phyloP scores from a whole-genome alignment of 2,888 invertebrate genomes.

The Cantharis rustica region DNA sequence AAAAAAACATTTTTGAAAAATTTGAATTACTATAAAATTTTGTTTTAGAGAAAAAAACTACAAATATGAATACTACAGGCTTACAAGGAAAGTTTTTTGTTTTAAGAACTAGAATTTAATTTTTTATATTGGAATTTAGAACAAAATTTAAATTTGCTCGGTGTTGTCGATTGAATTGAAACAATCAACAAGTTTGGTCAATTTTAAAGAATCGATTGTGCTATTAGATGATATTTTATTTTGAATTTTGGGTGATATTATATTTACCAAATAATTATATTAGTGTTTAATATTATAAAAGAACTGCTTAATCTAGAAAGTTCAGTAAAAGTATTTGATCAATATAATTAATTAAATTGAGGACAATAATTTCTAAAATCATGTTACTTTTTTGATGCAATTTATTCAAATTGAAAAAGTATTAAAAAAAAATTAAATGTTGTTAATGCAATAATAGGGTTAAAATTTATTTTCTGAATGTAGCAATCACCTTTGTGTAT shows the following conservation, averaged over 20 bases:
- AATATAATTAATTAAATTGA: slow-evolving; percentile 1
- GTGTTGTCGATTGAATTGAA: neutral
- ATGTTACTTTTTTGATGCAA: neutral
- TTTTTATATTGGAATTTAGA: neutral
- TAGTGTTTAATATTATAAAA: neutral
- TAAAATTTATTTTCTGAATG: too few relatives aligned
- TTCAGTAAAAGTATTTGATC: slow-evolving; percentile 1
- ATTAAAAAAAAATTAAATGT: neutral
- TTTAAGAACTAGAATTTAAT: neutral
- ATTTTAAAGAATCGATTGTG: neutral
- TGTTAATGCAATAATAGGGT: neutral
- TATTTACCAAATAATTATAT: neutral
- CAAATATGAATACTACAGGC: neutral
- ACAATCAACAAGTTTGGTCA: neutral
- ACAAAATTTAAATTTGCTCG: neutral
- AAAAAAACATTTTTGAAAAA: too few relatives aligned
- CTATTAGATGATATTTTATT: neutral
- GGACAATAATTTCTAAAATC: slow-evolving; percentile 3
- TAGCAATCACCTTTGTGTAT: neutral
- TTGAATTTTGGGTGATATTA: neutral
- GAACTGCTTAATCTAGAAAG: slow-evolving; percentile 15
- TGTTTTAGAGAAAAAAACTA: too few relatives aligned
- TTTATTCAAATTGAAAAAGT: neutral
- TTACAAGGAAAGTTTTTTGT: neutral
- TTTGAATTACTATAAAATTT: too few relatives aligned